Base-by-base conservation (phyloP, 2,113 vertebrate genomes). In the Ophthalmolycus amberensis region DNA sequence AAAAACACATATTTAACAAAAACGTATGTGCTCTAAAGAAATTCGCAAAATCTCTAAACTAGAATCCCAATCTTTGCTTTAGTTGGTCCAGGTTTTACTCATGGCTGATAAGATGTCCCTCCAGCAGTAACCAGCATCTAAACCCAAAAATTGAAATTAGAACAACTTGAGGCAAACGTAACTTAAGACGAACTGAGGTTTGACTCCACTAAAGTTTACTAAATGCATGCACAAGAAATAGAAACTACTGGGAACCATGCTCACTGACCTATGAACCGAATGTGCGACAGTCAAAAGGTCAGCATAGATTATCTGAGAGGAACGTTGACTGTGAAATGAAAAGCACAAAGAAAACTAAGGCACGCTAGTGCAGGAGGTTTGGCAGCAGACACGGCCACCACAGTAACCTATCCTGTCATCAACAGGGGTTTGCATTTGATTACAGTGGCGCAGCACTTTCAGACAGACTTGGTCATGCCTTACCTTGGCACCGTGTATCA, bases 361-460 rank as follows among this genome's bases (percentile, higher is more conserved):
- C 27, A 34, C 9, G 22, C 59, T 22, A 70, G 11, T 62, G 42
- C 56, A 63, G 32, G 54, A 38, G 7, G 27, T 20, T 46, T 54
- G 20, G 72, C 65, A 63, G 65, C 32, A 72, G 59, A 34, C 71
- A 27, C 7, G 11, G 52, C 56, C 32, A 63, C 63, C 46, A 63
- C n/a, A 37, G 8, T 63, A 37, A 70, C 18, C 44, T 27, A 46
- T 54, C 16, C 18, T 70, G 37, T 74, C n/a, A 63, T 60, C 52
- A 67, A 46, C 27, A 12, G 69, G 46, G 63, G 27, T 42, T 52
- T 64, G 40, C 40, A 16, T 48, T 16, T 38, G 22, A 85, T 85
- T 48, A 68, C 22, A 27, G 20, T 52, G 4, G 27, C 0, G 18
- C 27, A 34, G 20, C 18, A 59, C n/a, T 37, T 48, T 64, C 62